A percentile compares a stretch with the other conserved stretches of the same genome.
phyloP scores from a whole-genome alignment of 2,113 vertebrate species.

The Microcebus jonahi region DNA sequence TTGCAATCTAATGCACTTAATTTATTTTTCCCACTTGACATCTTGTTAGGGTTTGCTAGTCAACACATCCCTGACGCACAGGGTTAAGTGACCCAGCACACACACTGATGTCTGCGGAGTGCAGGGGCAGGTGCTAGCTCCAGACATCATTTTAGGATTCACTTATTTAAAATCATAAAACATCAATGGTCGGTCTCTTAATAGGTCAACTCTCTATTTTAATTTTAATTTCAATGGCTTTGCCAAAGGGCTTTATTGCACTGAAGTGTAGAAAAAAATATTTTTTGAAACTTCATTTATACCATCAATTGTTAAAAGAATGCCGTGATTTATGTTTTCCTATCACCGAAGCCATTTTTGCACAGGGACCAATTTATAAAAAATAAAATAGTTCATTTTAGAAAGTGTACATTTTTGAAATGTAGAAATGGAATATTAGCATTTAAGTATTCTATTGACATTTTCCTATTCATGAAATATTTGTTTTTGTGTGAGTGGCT shows the following conservation, averaged over 20 bases:
- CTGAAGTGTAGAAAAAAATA: neutral
- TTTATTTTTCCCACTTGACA: neutral
- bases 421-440: neutral
- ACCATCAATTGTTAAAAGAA: neutral
- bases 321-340: neutral
- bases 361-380: neutral
- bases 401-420: neutral
- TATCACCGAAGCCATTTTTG: neutral
- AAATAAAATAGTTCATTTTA: conserved; percentile 8
- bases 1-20: neutral
- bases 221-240: neutral
- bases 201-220: neutral
- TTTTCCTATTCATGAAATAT: neutral
- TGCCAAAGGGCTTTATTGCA: no score
- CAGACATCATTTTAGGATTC: neutral
- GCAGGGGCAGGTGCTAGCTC: neutral
- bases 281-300: neutral
- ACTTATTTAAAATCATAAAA: neutral
- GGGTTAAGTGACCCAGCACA: neutral
- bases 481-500: neutral
- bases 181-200: neutral
- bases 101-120: neutral
- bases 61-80: neutral
- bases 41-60: conserved; percentile 39
- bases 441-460: neutral